Conservation (phyloP, 1,140 invertebrate species). For the Lethocerus indicus region DNA sequence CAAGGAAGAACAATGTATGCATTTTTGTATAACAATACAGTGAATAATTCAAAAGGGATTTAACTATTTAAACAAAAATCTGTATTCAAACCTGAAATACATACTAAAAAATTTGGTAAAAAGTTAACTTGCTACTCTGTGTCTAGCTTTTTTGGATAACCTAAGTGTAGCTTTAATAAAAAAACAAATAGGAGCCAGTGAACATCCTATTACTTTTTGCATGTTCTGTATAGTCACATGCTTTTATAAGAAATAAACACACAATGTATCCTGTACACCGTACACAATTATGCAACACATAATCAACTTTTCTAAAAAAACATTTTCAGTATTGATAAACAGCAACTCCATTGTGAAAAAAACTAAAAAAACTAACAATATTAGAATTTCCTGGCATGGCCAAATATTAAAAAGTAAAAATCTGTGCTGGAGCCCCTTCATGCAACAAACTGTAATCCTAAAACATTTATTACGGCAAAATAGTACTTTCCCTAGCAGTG, state of each 20-base stretch:
- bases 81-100: too few species aligned
- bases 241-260: slow-evolving; percentile 1
- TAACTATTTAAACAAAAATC: too few species aligned
- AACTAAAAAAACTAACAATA: neutral
- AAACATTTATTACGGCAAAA: neutral
- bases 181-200: too few species aligned
- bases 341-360: neutral
- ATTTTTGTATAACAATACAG: too few species aligned
- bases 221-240: slow-evolving; percentile 4
- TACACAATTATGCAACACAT: slow-evolving; percentile 16
- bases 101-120: too few species aligned
- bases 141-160: too few species aligned
- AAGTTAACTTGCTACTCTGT: too few species aligned
- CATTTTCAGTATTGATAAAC: slow-evolving; percentile 1
- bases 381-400: slow-evolving; percentile 12
- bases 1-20: too few species aligned
- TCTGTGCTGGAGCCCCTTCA: slow-evolving; percentile 8
- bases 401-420: slow-evolving; percentile 7
- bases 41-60: too few species aligned
- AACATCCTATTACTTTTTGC: too few species aligned
- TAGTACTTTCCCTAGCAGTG: too few species aligned
- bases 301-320: slow-evolving; percentile 6
- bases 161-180: too few species aligned
- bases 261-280: slow-evolving; percentile 11
- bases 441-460: slow-evolving; percentile 8